phyloP scores from a whole-genome alignment of 1,140 invertebrate genomes.

The Sycophaga agraensis region DNA sequence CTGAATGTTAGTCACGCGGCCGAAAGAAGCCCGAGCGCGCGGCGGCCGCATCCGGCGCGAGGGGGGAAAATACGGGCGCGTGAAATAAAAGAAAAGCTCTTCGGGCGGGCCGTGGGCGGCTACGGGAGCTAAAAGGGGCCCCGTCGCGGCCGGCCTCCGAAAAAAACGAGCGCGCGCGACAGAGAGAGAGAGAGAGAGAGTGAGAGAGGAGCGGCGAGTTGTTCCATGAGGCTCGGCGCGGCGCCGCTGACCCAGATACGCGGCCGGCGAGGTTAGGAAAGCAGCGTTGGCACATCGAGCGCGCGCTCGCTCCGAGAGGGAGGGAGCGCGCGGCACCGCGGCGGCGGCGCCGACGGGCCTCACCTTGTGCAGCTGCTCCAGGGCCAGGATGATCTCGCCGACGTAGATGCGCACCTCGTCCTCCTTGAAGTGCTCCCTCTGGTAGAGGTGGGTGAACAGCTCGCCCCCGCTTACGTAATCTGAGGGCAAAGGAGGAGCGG shows the following conservation, averaged over 20 bases:
- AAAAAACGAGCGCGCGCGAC: background rate
- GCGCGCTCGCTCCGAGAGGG: background rate
- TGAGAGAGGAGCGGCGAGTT: background rate
- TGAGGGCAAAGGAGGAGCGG: constrained; percentile 50
- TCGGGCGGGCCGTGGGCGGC: no score
- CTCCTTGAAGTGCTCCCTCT: constrained; percentile 83
- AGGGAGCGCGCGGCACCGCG: background rate
- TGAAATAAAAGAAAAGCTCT: no score
- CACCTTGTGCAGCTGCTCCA: constrained; percentile 89
- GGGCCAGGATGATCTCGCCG: constrained; percentile 86
- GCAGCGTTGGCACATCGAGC: background rate
- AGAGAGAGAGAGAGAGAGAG: background rate
- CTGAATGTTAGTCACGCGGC: no score
- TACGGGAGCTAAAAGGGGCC: no score
- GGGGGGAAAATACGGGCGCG: no score
- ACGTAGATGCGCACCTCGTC: constrained; percentile 85
- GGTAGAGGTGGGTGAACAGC: constrained; percentile 89
- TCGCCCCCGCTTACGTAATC: constrained; percentile 94
- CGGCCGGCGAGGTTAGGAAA: constrained; percentile 4
- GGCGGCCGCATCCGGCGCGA: no score
- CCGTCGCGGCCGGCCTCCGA: background rate
- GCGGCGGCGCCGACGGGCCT: background rate
- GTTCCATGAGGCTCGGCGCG: background rate
- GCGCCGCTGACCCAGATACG: constrained; percentile 16
- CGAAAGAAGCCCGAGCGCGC: no score